Percentiles rank a stretch among this genome's conserved stretches.
Conservation (phyloP, 2,888 invertebrate genomes). For the Eupelmus urozonus region DNA sequence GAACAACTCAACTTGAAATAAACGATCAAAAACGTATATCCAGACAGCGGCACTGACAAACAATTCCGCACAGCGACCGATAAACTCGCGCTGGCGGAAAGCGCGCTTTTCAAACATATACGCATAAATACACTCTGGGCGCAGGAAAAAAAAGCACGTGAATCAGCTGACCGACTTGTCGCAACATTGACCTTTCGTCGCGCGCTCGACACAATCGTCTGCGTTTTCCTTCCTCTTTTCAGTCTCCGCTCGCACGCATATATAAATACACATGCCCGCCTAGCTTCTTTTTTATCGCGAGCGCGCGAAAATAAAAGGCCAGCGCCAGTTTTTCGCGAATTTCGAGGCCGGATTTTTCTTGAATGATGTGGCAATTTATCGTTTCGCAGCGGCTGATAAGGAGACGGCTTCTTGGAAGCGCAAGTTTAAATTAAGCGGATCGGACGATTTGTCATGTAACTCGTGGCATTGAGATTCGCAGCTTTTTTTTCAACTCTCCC, state of each 20-base stretch:
- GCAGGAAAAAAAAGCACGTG: background rate
- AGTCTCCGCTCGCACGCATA: too few species aligned
- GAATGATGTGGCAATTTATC: background rate
- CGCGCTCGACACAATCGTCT: background rate
- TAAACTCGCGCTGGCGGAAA: too few species aligned
- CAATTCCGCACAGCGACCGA: too few species aligned
- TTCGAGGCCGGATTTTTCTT: background rate
- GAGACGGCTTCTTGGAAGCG: background rate
- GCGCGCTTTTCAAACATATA: too few species aligned
- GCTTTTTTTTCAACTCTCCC: background rate
- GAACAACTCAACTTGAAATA: too few species aligned
- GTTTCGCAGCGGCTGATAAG: background rate
- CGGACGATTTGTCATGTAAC: slow-evolving; percentile 5
- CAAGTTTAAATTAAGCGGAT: background rate
- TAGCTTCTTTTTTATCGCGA: background rate
- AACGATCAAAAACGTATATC: too few species aligned
- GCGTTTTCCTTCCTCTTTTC: background rate
- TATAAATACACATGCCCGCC: background rate
- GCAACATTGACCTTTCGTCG: slow-evolving; percentile 50
- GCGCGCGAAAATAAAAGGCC: too few species aligned
- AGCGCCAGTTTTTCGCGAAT: background rate
- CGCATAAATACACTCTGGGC: too few species aligned
- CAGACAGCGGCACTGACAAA: background rate
- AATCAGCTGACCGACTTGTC: slow-evolving; percentile 45
- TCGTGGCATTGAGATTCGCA: background rate